These are phyloP conservation scores for Koerneria pararmatus DNA, from an alignment of 2,888 invertebrate genomes.

Conservation along the genomic window DNA sequence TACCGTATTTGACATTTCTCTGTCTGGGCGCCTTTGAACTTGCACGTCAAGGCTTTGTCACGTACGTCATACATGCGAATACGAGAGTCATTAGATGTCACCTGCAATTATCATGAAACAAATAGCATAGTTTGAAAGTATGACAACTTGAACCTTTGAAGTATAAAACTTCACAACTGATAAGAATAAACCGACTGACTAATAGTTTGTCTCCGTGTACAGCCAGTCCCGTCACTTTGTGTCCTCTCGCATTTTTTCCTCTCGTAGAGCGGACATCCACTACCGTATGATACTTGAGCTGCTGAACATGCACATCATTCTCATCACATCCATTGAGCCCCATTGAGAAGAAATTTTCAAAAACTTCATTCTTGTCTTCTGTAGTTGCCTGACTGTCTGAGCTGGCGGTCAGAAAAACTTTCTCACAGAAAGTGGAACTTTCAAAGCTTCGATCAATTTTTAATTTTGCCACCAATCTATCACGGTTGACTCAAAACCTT, in stretches of 20 bases:
- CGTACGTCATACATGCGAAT: conserved; percentile 90
- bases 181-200: conserved; percentile 20
- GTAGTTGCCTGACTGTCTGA: too few relatives aligned
- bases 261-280: conserved; percentile 87
- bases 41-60: conserved; percentile 88
- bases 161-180: too few relatives aligned
- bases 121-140: background rate
- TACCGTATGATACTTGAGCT: conserved; percentile 93
- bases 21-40: conserved; percentile 78
- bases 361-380: too few relatives aligned
- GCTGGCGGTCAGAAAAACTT: too few relatives aligned
- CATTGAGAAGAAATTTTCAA: too few relatives aligned
- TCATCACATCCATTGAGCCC: too few relatives aligned
- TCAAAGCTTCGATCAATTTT: too few relatives aligned
- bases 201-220: conserved; percentile 63
- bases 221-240: conserved; percentile 91
- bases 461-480: too few relatives aligned
- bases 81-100: conserved; percentile 91
- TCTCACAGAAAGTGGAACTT: too few relatives aligned
- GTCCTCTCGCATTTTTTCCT: conserved; percentile 88
- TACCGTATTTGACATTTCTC: conserved; percentile 63
- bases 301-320: too few relatives aligned
- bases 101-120: conserved; percentile 15
- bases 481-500: too few relatives aligned
- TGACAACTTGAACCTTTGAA: too few relatives aligned